Conservation (phyloP, 1,140 invertebrate genomes). For the Brachionus sp. region DNA sequence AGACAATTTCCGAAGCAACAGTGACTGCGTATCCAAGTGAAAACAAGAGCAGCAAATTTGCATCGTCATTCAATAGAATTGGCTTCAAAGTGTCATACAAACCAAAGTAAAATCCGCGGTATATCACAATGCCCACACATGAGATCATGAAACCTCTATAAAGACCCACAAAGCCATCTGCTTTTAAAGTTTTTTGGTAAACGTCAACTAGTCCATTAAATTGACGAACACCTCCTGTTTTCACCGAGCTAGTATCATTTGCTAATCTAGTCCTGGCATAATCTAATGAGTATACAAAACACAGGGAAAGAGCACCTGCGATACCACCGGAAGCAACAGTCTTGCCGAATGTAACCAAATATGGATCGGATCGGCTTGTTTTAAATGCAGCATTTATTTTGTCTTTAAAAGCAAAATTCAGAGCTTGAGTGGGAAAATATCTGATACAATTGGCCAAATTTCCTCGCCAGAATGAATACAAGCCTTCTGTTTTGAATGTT, state of each 20-base stretch:
- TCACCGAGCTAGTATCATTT: slow-evolving; percentile 60
- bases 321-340: slow-evolving; percentile 85
- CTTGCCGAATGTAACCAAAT: slow-evolving; percentile 55
- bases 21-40: slow-evolving; percentile 76
- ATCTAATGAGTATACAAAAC: slow-evolving; percentile 90
- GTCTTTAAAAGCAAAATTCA: slow-evolving; percentile 94
- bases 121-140: slow-evolving; percentile 62
- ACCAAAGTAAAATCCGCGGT: slow-evolving; percentile 84
- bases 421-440: slow-evolving; percentile 89
- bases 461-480: slow-evolving; percentile 84
- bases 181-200: slow-evolving; percentile 77
- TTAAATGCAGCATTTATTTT: slow-evolving; percentile 69
- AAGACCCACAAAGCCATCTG: slow-evolving; percentile 76
- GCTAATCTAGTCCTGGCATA: slow-evolving; percentile 80
- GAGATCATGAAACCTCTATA: slow-evolving; percentile 90
- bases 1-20: slow-evolving; percentile 78
- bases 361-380: slow-evolving; percentile 51
- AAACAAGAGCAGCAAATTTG: slow-evolving; percentile 77
- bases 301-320: slow-evolving; percentile 84
- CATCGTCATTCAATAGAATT: slow-evolving; percentile 73
- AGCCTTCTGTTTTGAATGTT: slow-evolving; percentile 58
- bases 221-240: slow-evolving; percentile 70
- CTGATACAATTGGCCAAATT: slow-evolving; percentile 77
- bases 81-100: slow-evolving; percentile 87
- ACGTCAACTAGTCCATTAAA: slow-evolving; percentile 83